Conservation (phyloP, 2,797 vertebrate genomes). For the Melanotaenia nigrans region DNA sequence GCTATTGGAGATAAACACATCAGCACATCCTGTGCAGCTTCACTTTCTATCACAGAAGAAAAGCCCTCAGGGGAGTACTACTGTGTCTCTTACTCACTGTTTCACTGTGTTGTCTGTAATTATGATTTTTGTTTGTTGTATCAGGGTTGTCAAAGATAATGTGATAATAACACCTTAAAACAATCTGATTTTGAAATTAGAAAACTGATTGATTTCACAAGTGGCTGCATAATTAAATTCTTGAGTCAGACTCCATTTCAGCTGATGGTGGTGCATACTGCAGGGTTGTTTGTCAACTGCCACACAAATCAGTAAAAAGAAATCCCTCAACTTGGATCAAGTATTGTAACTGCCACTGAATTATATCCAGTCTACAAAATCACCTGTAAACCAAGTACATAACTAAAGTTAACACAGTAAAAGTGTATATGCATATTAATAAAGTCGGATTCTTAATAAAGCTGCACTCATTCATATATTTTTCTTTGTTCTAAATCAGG, state of each 20-base stretch:
- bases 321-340: background rate
- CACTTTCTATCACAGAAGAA: constrained; percentile 17
- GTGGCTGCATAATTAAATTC: background rate
- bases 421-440: no score
- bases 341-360: background rate
- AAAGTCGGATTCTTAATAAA: no score
- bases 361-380: background rate
- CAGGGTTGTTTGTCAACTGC: background rate
- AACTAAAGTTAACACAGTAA: background rate
- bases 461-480: no score
- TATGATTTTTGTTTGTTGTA: background rate
- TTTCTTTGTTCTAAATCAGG: no score
- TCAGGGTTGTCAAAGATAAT: background rate
- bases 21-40: constrained; percentile 80
- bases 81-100: constrained; percentile 27
- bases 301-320: background rate
- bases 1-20: constrained; percentile 84
- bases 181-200: background rate
- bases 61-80: constrained; percentile 18
- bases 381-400: background rate
- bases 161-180: background rate
- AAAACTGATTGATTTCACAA: background rate
- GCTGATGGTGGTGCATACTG: background rate
- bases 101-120: constrained; percentile 31
- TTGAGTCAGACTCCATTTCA: background rate